Evolutionary conservation across 2,113 vertebrate species (phyloP), one percentile per base, ranked within the genome.

Genomic region (Irena cyanogastra): DNA sequence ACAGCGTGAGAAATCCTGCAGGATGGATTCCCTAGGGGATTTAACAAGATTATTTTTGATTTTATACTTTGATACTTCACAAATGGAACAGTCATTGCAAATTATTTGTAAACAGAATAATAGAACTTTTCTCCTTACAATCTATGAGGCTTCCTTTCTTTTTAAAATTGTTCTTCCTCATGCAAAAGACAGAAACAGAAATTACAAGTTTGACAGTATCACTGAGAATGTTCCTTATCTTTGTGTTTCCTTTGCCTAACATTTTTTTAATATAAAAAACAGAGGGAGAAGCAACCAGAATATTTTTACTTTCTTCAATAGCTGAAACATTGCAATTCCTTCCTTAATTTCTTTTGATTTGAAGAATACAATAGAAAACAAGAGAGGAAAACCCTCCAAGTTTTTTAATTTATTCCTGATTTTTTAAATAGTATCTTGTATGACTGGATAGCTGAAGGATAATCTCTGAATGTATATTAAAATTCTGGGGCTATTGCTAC

Each of bases 401-500:
- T 79, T 47, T 33, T 10, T 68, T 3, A 16, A 24, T 72, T 80
- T 64, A 21, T 26, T 30, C 2, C 33, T 2, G 1, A 30, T 47
- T 80, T 77, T 60, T 72, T 52, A 42, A 42, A 11, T 45, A 30
- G 2, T 19, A 16, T 28, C 13, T 31, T 65, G 3, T 33, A 30
- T 27, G 30, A 2, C 6, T 54, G 5, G 41, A 54, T 21, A 77
- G 10, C 22, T 81, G 17, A 41, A 60, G 12, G 16, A 71, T 42
- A 64, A 59, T 64, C 5, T 71, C 16, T 68, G 19, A 63, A 60
- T 19, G 1, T 4, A 12, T 71, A 26, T 47, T 63, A 71, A 39
- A 76, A 71, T 47, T 82, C 30, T 90, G 19, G 1, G 17, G 1
- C 23, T 33, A 22, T 44, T 0, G 0, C 28, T 64, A 24, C 0